These are phyloP conservation scores for Temnothorax longispinosus DNA, from an alignment of 1,140 invertebrate species.

Conservation along the genomic window DNA sequence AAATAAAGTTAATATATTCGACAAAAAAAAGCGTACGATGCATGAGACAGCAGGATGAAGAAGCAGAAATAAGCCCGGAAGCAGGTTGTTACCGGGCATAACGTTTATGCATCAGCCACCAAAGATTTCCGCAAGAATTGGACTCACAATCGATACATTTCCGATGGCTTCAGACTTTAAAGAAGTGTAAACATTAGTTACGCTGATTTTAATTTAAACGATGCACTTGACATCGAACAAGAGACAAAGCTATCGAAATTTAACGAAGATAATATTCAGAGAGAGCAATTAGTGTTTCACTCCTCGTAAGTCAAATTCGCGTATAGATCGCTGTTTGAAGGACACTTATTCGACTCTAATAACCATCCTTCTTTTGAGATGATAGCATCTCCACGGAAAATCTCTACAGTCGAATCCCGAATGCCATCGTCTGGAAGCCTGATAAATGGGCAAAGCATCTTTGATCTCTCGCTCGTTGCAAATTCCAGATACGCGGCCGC, in stretches of 20 bases:
- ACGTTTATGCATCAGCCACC: no score
- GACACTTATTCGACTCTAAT: neutral
- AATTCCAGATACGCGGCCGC: constrained; percentile 9
- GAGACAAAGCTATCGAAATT: neutral
- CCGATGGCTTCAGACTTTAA: neutral
- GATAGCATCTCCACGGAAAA: neutral
- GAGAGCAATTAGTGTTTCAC: neutral
- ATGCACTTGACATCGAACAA: neutral
- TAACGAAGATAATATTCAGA: neutral
- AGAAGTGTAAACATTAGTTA: neutral
- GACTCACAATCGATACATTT: no score
- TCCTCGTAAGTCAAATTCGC: constrained; percentile 4
- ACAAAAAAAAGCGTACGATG: neutral
- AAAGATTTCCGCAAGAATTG: no score
- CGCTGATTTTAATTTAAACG: constrained; percentile 1
- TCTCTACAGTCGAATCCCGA: neutral
- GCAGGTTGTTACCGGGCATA: constrained; percentile 28
- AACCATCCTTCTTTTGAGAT: constrained; percentile 14
- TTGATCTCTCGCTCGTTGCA: constrained; percentile 24
- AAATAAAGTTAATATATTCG: no score
- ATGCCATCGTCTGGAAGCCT: neutral
- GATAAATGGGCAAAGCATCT: constrained; percentile 14
- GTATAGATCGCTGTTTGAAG: neutral
- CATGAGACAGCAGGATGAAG: neutral
- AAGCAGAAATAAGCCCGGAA: constrained; percentile 10